A percentile compares a stretch with the other conserved stretches of the same genome.
Conservation (phyloP, 2,113 vertebrate genomes). For the Brevimyrus niger region DNA sequence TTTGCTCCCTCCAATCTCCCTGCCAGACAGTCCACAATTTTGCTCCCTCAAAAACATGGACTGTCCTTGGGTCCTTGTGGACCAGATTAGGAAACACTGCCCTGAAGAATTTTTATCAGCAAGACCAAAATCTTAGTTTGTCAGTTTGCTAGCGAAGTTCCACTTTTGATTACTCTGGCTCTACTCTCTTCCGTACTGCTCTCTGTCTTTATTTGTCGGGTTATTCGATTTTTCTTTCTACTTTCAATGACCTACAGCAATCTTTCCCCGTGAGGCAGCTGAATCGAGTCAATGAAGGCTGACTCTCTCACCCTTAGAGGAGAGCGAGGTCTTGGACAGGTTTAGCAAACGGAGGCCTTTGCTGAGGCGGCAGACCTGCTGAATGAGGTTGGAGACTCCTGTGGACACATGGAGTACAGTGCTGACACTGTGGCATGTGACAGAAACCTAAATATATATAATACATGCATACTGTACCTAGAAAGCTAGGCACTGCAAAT, state of each 20-base stretch:
- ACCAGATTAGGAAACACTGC: neutral
- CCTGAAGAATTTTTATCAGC: neutral
- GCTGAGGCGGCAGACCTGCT: slow-evolving; percentile 77
- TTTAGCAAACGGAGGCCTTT: slow-evolving; percentile 78
- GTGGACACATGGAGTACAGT: slow-evolving; percentile 10
- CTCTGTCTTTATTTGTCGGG: neutral
- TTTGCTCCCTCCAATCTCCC: neutral
- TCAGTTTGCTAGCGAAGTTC: neutral
- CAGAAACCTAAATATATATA: neutral
- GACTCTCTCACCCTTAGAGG: slow-evolving; percentile 65
- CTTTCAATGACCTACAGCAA: neutral
- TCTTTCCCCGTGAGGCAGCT: neutral
- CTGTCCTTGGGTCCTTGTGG: neutral
- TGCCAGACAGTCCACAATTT: too few species aligned
- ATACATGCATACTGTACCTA: neutral
- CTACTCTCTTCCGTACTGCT: neutral
- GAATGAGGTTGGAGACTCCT: slow-evolving; percentile 78
- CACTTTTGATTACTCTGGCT: neutral
- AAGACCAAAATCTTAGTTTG: neutral
- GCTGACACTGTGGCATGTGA: neutral
- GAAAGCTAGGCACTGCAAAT: neutral
- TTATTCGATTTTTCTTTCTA: neutral
- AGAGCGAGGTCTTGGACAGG: slow-evolving; percentile 78
- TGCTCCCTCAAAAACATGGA: too few species aligned
- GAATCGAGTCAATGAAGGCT: neutral